These are phyloP conservation scores for Brachyptera putata DNA, from an alignment of 2,888 invertebrate species.

Conservation along the genomic window DNA sequence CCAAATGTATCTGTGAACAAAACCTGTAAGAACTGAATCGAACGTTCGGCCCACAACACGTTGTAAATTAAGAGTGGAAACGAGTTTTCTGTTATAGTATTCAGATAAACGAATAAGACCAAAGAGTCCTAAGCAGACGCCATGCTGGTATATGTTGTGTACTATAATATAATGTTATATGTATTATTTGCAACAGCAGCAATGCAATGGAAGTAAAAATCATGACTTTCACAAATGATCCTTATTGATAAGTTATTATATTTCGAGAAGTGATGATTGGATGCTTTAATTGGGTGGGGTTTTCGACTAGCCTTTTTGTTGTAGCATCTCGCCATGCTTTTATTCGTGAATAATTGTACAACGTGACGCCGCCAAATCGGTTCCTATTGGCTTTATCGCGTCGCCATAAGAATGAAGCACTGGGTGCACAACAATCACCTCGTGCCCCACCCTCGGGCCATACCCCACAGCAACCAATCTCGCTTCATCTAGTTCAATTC, in stretches of 20 bases:
- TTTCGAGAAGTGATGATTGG: constrained; percentile 24
- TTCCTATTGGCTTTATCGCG: background rate
- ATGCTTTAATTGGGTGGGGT: constrained; percentile 14
- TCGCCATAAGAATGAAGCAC: too few species aligned
- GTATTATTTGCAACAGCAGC: background rate
- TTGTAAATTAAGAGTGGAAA: constrained; percentile 2
- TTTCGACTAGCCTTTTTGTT: constrained; percentile 1
- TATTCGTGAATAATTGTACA: constrained; percentile 17
- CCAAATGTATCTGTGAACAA: too few species aligned
- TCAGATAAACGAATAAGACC: constrained; percentile 11
- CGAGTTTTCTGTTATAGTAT: constrained; percentile 10
- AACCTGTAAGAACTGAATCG: too few species aligned
- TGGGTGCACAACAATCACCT: too few species aligned
- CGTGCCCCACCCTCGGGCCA: too few species aligned
- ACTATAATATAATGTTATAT: too few species aligned
- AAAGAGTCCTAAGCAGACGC: too few species aligned
- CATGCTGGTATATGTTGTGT: too few species aligned
- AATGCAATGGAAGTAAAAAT: constrained; percentile 10
- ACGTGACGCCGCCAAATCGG: constrained; percentile 11
- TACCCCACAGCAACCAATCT: too few species aligned
- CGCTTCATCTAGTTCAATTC: too few species aligned
- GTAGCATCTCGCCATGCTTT: constrained; percentile 13
- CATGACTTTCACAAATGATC: constrained; percentile 18
- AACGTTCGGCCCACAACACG: background rate
- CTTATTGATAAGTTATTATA: constrained; percentile 26